A percentile compares a stretch with the other conserved stretches of the same genome.
Evolutionary conservation across 2,797 vertebrate species (phyloP).

Genomic region (Luscinia megarhynchos): DNA sequence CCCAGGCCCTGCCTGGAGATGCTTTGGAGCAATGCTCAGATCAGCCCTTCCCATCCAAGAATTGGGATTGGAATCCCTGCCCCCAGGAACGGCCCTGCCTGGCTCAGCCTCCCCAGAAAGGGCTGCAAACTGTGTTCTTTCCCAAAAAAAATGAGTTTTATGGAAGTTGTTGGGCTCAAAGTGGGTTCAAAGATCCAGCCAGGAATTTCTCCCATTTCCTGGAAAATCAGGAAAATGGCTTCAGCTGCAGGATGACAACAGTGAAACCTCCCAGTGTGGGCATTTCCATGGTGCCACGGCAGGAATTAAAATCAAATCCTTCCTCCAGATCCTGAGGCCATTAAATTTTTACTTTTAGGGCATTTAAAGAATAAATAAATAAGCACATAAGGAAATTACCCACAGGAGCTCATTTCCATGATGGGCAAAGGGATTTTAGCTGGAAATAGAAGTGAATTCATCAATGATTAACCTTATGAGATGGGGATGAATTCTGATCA

Average conservation of each 20-base stretch:
- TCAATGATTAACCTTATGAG: background rate
- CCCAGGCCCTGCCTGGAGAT: background rate
- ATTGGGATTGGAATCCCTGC: background rate
- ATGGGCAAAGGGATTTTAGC: background rate
- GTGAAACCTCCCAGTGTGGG: background rate
- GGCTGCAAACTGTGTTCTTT: background rate
- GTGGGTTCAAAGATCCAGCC: background rate
- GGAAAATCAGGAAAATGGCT: background rate
- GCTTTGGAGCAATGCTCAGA: background rate
- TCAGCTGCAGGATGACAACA: background rate
- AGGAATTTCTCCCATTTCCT: background rate
- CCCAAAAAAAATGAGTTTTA: background rate
- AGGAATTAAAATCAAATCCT: background rate
- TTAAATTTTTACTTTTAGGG: background rate
- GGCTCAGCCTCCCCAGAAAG: background rate
- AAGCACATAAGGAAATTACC: background rate
- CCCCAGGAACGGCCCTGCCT: background rate
- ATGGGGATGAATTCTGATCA: background rate
- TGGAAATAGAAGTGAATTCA: background rate
- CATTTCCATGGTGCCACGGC: background rate
- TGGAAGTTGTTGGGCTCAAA: background rate
- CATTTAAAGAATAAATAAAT: slow-evolving; percentile 8
- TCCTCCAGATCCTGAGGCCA: background rate
- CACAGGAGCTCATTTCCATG: background rate
- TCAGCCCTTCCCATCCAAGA: background rate